Evolutionary conservation across 2,113 vertebrate species (phyloP).

Genomic region (Cyrtonyx montezumae): DNA sequence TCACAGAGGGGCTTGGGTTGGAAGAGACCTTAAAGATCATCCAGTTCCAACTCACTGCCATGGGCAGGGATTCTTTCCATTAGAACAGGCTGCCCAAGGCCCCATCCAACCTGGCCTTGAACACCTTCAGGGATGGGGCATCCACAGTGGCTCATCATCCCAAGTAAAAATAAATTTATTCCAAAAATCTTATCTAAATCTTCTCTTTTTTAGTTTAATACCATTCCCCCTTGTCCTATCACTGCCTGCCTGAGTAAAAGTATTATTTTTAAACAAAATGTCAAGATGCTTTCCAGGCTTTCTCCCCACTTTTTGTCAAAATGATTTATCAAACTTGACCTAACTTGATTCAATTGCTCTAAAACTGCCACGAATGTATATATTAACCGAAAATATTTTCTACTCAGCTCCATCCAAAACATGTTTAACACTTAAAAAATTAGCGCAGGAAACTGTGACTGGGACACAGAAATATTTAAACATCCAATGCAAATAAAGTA

Average conservation of each 20-base stretch:
- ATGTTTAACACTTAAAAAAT: background rate
- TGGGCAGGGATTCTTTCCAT: background rate
- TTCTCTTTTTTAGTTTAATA: background rate
- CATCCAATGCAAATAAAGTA: constrained; percentile 31
- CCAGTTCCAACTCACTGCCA: background rate
- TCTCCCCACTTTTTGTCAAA: background rate
- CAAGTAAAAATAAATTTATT: background rate
- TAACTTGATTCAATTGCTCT: background rate
- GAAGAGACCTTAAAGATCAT: background rate
- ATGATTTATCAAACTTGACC: background rate
- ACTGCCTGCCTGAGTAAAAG: background rate
- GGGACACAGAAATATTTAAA: constrained; percentile 48
- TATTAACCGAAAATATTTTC: background rate
- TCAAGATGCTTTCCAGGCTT: background rate
- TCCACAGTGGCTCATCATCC: background rate
- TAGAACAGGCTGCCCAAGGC: background rate
- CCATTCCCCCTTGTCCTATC: background rate
- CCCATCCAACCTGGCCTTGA: background rate
- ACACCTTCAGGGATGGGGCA: background rate
- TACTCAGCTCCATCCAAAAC: background rate
- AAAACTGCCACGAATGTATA: constrained; percentile 16
- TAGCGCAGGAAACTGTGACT: constrained; percentile 3
- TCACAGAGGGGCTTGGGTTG: background rate
- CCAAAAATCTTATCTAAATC: background rate
- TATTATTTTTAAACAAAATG: background rate